These are phyloP conservation scores for Darevskia nairensis DNA, from an alignment of 2,797 vertebrate species.

Conservation along the genomic window DNA sequence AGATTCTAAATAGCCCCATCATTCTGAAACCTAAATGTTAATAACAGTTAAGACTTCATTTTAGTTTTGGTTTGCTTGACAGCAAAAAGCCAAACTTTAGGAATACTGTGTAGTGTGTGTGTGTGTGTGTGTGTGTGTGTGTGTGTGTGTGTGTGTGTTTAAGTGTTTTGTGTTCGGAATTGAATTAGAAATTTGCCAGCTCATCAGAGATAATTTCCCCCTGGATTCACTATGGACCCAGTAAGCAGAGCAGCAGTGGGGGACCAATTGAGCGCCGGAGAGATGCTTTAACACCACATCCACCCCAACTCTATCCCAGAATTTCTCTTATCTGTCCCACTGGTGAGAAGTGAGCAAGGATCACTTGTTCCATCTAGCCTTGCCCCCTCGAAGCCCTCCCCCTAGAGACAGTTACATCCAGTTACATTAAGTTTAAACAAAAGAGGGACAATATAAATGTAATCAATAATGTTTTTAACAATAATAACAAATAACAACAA, in stretches of 20 bases:
- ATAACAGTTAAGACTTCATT: background rate
- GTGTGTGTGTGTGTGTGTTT: too few relatives aligned
- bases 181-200: constrained; percentile 26
- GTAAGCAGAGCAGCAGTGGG: too few relatives aligned
- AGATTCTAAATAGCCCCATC: background rate
- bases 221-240: background rate
- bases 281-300: background rate
- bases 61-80: background rate
- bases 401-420: too few relatives aligned
- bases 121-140: too few relatives aligned
- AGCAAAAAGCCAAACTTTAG: constrained; percentile 7
- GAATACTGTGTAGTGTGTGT: background rate
- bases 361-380: too few relatives aligned
- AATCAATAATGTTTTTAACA: background rate
- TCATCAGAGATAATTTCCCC: background rate
- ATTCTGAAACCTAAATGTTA: background rate
- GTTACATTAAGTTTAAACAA: too few relatives aligned
- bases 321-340: too few relatives aligned
- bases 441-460: background rate
- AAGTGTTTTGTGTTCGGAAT: background rate
- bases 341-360: too few relatives aligned
- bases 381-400: too few relatives aligned
- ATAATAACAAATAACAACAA: background rate
- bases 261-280: background rate
- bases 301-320: too few relatives aligned